Evolutionary conservation across 2,797 vertebrate genomes (phyloP), one percentile per base, ranked within the genome.

Genomic region (Epinephelus awoara): DNA sequence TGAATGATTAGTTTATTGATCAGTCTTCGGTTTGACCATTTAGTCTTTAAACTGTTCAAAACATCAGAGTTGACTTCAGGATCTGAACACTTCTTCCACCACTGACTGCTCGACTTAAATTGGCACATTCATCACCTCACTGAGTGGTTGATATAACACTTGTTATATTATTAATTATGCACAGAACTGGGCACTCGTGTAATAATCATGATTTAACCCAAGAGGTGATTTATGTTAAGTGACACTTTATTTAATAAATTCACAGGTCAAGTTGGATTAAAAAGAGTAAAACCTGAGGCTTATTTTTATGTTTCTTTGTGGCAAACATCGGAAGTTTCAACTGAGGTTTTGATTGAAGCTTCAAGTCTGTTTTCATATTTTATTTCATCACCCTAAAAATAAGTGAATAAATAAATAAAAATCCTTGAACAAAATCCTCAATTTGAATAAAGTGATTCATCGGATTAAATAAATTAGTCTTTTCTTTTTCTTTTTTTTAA

Each of bases 51-150:
- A 63, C 46, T 63, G 15, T 11, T 9, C 42, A 18, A 29, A 47
- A 19, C 17, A 64, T 19, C 12, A 59, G 15, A 12, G 21, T 63
- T 15, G 8, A 18, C 15, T 63, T 67, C 1, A 50, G 4, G 23
- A 18, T 70, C 4, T 66, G 27, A 66, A 34, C 34, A 34, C 34
- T 34, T 34, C n/a, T n/a, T 64, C 51, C 13, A 27, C 64, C 52
- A 44, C 42, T 52, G 21, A 27, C 7, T 58, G 4, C 38, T 40
- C 0, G 44, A 63, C 10, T 54, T 42, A 25, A 77, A 66, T 19
- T n/a, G 19, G n/a, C 54, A 34, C 34, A 67, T 79, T 72, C 69
- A 44, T 34, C 50, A 52, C 68, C 58, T 74, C 1, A 71, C 11
- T 23, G 62, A 47, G 52, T 72, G 3, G 6, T 27, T 29, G 51